These are phyloP conservation scores for Gastrophryne carolinensis DNA, from an alignment of 2,797 vertebrate genomes.

Conservation along the genomic window DNA sequence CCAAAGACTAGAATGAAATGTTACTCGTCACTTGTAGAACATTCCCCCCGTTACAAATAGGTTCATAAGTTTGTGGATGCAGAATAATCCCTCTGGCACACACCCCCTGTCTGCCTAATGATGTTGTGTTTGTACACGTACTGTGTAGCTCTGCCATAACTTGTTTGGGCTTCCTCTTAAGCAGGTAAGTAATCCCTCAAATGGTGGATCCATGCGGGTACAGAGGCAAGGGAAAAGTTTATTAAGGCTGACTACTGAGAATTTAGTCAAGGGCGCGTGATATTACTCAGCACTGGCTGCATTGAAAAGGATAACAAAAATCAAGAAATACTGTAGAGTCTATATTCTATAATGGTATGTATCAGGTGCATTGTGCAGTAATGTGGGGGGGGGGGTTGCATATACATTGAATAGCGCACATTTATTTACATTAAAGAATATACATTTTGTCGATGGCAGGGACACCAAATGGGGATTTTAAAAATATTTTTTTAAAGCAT, in stretches of 20 bases:
- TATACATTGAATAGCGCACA: too few relatives aligned
- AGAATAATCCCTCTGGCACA: constrained; percentile 12
- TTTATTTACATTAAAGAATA: too few relatives aligned
- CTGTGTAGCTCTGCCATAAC: constrained; percentile 5
- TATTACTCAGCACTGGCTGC: constrained; percentile 4
- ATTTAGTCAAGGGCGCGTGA: neutral
- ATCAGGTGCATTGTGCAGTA: too few relatives aligned
- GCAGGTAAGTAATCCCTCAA: neutral
- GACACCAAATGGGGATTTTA: too few relatives aligned
- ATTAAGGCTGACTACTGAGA: neutral
- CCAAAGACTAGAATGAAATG: neutral
- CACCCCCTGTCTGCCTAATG: neutral
- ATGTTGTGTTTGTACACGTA: constrained; percentile 29
- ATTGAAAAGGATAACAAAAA: too few relatives aligned
- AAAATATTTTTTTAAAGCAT: too few relatives aligned
- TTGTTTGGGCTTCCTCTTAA: constrained; percentile 19
- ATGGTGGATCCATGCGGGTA: neutral
- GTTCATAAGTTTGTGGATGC: constrained; percentile 25
- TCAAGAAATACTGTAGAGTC: too few relatives aligned
- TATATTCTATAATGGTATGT: too few relatives aligned
- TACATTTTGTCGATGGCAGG: too few relatives aligned
- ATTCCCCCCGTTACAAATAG: neutral
- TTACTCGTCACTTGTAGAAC: constrained; percentile 24
- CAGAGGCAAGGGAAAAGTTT: neutral
- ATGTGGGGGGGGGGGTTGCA: too few relatives aligned